These are phyloP conservation scores for Bhutanitis thaidina DNA, from an alignment of 2,888 invertebrate genomes.

Conservation along the genomic window DNA sequence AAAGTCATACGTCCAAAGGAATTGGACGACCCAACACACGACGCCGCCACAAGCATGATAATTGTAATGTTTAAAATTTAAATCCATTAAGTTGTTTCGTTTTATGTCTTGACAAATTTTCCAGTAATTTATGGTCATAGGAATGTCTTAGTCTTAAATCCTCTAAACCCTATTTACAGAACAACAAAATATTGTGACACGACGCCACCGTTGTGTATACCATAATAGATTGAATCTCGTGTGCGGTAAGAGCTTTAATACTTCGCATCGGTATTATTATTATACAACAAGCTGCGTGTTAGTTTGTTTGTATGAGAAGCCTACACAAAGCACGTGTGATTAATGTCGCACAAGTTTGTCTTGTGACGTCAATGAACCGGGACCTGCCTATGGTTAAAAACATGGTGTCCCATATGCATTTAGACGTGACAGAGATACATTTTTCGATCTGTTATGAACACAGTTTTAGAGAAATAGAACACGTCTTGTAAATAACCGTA, in stretches of 20 bases:
- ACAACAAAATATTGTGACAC: conserved; percentile 3
- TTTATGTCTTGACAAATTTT: no score
- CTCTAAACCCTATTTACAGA: neutral
- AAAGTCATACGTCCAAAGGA: no score
- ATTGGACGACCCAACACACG: no score
- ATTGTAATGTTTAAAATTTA: no score
- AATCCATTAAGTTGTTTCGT: no score
- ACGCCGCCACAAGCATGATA: no score
- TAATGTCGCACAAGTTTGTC: neutral
- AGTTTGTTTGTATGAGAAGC: neutral
- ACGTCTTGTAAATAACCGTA: no score
- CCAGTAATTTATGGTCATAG: no score
- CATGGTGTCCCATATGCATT: neutral
- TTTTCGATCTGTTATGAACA: neutral
- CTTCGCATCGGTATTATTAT: neutral
- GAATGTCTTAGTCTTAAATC: no score
- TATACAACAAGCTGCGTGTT: neutral
- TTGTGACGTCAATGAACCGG: conserved; percentile 5
- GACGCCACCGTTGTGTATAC: neutral
- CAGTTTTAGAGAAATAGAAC: neutral
- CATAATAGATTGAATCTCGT: neutral
- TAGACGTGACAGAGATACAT: neutral
- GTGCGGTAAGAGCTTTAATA: neutral
- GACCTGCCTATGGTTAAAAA: neutral
- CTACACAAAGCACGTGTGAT: conserved; percentile 3